Base-by-base conservation (phyloP, 1,140 invertebrate genomes). In the Cryptotermes secundus region DNA sequence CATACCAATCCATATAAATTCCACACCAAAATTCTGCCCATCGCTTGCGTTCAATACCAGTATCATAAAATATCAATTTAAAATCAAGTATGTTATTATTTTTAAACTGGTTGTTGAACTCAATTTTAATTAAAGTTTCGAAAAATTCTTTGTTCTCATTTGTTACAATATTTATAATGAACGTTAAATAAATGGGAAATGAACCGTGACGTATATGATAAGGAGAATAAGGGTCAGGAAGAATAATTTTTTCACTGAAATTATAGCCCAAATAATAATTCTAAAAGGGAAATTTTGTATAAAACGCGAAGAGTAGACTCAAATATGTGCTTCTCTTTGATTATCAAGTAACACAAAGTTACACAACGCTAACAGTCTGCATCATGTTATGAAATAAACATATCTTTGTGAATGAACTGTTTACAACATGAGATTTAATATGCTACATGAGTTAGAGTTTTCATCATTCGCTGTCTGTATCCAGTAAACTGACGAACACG, bases 31-130 rank as follows among this genome's bases (percentile, higher is more conserved):
- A n/a, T 31, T 72, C 59, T n/a, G 45, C 45, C 45, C 3, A 49
- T 14, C 45, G 10, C 16, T 19, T 49, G 45, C 14, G 59, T 72
- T n/a, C 26, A 9, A 26, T 31, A 26, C 26, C 4, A 31, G 59
- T 72, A n/a, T n/a, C n/a, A 72, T 72, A 72, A 72, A 72, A 72
- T 31, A 72, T 72, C 59, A n/a, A 72, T 72, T 72, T n/a, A 72
- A 72, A 31, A 72, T 26, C 6, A 6, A 72, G 26, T 72, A 1
- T 31, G 31, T 72, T n/a, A n/a, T 72, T n/a, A 6, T 72, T 72
- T 72, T 72, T 72, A 9, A 31, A 31, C 12, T 38, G 59, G 59
- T 72, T 72, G n/a, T 31, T 72, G 14, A 72, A 72, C 59, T 72
- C 26, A 26, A 26, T 72, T 72, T 10, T 72, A 72, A 72, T 72